phyloP scores from a whole-genome alignment of 2,113 vertebrate species.

The Atractosteus spatula region DNA sequence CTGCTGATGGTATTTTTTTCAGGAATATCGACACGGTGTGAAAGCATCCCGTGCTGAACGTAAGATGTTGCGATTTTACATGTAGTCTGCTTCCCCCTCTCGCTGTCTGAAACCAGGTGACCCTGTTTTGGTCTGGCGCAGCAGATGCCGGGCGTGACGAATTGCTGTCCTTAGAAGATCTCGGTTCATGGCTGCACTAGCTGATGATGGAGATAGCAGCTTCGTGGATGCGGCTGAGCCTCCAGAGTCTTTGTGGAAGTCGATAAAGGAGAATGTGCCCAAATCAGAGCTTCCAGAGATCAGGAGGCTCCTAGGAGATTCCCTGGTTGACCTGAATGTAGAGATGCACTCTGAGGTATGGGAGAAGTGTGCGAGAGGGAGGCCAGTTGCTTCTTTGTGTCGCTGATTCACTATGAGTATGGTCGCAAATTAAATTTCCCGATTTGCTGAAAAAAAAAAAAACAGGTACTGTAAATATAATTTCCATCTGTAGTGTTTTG shows the following conservation, averaged over 20 bases:
- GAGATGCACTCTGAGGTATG: constrained; percentile 76
- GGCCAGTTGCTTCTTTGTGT: constrained; percentile 21
- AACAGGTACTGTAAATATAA: background rate
- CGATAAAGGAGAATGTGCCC: constrained; percentile 65
- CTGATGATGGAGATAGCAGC: constrained; percentile 35
- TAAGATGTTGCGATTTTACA: no score
- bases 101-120: background rate
- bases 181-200: constrained; percentile 23
- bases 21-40: background rate
- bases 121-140: no score
- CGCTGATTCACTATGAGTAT: constrained; percentile 17
- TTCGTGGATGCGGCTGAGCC: constrained; percentile 39
- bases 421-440: background rate
- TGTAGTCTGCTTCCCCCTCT: no score
- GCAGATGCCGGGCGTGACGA: no score
- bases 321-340: constrained; percentile 67
- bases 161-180: no score
- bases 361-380: constrained; percentile 10
- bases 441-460: constrained; percentile 27
- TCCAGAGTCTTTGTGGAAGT: constrained; percentile 66
- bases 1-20: background rate
- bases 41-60: no score
- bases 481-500: constrained; percentile 11
- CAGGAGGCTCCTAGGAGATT: constrained; percentile 61
- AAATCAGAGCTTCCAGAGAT: constrained; percentile 66